Conservation (phyloP, 2,797 vertebrate species). For the Spheniscus humboldti region DNA sequence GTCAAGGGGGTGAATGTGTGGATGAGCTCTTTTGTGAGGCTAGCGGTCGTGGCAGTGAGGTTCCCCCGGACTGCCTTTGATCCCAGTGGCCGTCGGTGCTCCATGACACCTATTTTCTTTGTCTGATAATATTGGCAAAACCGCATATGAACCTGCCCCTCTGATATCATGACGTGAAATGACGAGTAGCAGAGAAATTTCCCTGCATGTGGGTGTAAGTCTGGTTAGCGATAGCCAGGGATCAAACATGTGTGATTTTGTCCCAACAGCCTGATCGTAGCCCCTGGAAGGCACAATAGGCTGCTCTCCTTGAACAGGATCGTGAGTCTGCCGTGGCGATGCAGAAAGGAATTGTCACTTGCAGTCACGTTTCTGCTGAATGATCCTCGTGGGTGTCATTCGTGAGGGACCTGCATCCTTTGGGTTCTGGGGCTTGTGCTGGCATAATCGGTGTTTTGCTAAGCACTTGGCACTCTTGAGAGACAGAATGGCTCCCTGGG, state of each 20-base stretch:
- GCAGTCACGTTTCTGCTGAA: not conserved
- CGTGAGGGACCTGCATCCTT: not conserved
- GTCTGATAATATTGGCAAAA: not conserved
- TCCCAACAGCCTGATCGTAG: not conserved
- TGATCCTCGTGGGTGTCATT: not conserved
- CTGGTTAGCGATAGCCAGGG: not conserved
- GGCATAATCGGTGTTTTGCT: rapidly evolving
- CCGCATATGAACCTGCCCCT: rapidly evolving
- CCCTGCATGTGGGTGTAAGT: rapidly evolving
- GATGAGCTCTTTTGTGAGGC: not conserved
- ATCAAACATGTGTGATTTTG: rapidly evolving
- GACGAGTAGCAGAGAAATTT: not conserved
- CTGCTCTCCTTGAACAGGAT: not conserved
- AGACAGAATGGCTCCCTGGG: not conserved
- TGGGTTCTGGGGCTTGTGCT: not conserved
- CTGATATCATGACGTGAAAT: rapidly evolving
- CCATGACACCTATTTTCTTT: not conserved
- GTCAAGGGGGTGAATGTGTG: too few relatives aligned
- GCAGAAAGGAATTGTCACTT: not conserved
- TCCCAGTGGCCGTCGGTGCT: rapidly evolving
- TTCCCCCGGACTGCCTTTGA: rapidly evolving
- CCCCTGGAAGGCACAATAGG: not conserved
- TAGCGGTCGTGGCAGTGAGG: rapidly evolving
- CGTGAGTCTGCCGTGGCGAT: rapidly evolving
- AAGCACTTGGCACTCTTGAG: not conserved